A percentile compares a stretch with the other conserved stretches of the same genome.
Evolutionary conservation across 53 echinoderm and acorn worm species (phyloP).

Genomic region (Mesocentrotus franciscanus): DNA sequence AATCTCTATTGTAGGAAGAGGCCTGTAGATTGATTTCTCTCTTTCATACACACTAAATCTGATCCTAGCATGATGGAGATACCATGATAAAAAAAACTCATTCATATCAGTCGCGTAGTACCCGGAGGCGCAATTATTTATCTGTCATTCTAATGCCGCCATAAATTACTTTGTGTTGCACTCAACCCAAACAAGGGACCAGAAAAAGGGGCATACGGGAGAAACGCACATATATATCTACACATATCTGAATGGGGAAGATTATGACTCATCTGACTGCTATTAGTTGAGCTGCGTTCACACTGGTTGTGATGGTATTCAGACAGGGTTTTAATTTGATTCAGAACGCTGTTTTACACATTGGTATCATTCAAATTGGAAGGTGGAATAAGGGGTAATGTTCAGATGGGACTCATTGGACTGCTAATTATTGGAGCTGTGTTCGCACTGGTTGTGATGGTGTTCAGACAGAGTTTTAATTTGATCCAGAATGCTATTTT

Average conservation of each 20-base stretch:
- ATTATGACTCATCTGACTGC: conserved; percentile 48
- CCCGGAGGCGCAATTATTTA: conserved; percentile 34
- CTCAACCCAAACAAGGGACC: conserved; percentile 20
- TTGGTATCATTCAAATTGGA: background rate
- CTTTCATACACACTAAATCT: background rate
- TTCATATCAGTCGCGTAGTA: background rate
- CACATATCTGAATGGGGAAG: background rate
- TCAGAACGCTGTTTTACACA: background rate
- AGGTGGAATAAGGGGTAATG: too few species aligned
- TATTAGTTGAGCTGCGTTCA: conserved; percentile 44
- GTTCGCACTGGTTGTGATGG: background rate
- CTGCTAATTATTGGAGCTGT: conserved; percentile 43
- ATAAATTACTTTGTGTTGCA: conserved; percentile 53
- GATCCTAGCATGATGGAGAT: background rate
- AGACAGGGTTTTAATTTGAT: background rate
- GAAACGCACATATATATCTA: conserved; percentile 21
- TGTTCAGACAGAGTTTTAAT: background rate
- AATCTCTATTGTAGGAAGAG: conserved; percentile 2
- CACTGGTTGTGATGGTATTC: background rate
- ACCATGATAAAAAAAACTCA: conserved; percentile 9
- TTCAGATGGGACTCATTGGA: background rate
- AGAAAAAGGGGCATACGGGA: conserved; percentile 14
- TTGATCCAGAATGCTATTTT: background rate
- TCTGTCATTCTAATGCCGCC: conserved; percentile 47
- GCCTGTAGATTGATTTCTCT: conserved; percentile 7